These are phyloP conservation scores for Desmophyllum pertusum DNA, from an alignment of 92 coral and sea anemone species.

Conservation along the genomic window DNA sequence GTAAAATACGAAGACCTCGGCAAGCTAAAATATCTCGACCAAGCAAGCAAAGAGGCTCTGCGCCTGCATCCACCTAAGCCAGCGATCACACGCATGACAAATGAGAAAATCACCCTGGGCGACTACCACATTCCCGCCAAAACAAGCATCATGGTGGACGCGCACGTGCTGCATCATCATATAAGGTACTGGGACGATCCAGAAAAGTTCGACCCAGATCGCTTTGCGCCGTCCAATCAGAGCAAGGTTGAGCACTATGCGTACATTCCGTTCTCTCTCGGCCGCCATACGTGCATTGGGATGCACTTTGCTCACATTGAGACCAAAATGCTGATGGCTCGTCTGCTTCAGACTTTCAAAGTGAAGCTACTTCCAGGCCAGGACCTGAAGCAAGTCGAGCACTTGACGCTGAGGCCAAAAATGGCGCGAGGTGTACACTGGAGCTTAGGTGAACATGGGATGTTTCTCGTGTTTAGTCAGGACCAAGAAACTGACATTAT, in stretches of 20 bases:
- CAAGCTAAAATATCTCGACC: constrained; percentile 76
- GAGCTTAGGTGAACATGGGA: constrained; percentile 28
- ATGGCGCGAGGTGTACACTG: constrained; percentile 72
- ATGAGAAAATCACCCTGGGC: constrained; percentile 74
- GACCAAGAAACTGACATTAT: no score
- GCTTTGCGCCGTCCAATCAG: constrained; percentile 75
- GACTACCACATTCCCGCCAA: constrained; percentile 77
- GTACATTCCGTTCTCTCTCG: constrained; percentile 81
- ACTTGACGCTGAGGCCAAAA: constrained; percentile 76
- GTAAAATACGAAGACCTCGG: constrained; percentile 74
- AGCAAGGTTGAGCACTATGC: constrained; percentile 75
- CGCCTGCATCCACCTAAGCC: constrained; percentile 96
- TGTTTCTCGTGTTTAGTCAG: neutral
- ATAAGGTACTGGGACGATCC: constrained; percentile 94
- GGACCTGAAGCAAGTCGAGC: constrained; percentile 70
- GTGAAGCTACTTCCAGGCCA: constrained; percentile 73
- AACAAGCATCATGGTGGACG: constrained; percentile 81
- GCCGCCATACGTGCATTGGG: constrained; percentile 83
- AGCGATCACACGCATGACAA: constrained; percentile 78
- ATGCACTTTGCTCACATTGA: constrained; percentile 70
- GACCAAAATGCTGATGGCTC: constrained; percentile 71
- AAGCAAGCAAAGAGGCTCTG: constrained; percentile 81
- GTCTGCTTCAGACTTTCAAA: constrained; percentile 73
- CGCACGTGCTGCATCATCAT: constrained; percentile 79
- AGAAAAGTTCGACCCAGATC: constrained; percentile 85